phyloP scores from a whole-genome alignment of 1,140 invertebrate species.

The Parasteatoda tepidariorum region DNA sequence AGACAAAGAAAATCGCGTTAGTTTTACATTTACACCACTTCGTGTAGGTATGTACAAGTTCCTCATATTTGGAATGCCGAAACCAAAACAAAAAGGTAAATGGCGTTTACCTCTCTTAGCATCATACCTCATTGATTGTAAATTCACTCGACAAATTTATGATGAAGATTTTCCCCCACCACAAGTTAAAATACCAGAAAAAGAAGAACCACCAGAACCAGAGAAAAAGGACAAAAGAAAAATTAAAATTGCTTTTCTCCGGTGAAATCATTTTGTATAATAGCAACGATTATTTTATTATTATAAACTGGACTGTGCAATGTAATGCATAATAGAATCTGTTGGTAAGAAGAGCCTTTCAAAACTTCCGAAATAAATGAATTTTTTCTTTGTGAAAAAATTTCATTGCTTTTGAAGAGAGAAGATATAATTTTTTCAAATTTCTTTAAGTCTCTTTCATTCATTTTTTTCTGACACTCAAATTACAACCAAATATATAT shows the following conservation, averaged over 20 bases:
- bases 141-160: constrained; percentile 64
- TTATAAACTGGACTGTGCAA: no score
- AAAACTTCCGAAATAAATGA: no score
- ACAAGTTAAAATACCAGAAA: constrained; percentile 29
- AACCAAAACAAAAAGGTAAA: constrained; percentile 67
- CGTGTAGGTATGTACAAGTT: constrained; percentile 68
- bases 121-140: constrained; percentile 68
- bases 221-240: constrained; percentile 56
- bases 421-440: no score
- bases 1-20: constrained; percentile 65
- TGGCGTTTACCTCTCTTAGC: constrained; percentile 67
- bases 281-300: no score
- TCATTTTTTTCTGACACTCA: no score
- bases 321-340: no score
- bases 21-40: constrained; percentile 65
- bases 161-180: constrained; percentile 61
- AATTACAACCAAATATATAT: no score
- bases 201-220: constrained; percentile 40
- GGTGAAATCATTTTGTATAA: constrained; percentile 34
- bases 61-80: constrained; percentile 67
- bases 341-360: no score
- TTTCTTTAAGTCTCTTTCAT: no score
- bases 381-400: no score
- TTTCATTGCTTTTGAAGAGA: no score
- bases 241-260: constrained; percentile 59